Conservation (phyloP, 2,113 vertebrate species). For the Tinamus guttatus region DNA sequence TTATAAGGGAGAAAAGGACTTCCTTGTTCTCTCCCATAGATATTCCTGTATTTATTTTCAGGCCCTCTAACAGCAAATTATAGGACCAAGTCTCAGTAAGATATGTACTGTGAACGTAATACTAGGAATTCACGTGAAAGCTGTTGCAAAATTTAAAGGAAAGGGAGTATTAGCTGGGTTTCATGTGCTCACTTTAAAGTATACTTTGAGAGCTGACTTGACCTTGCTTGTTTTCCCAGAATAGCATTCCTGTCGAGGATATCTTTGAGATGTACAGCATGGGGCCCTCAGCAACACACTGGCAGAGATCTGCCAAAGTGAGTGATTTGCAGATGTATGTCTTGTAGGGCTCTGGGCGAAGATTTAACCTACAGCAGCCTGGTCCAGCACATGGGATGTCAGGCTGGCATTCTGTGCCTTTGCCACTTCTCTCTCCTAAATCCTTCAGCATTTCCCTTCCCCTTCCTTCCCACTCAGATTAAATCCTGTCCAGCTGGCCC, state of each 20-base stretch:
- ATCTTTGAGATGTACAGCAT: slow-evolving; percentile 85
- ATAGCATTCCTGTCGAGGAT: slow-evolving; percentile 84
- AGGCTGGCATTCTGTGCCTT: background rate
- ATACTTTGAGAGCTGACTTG: background rate
- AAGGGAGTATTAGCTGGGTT: background rate
- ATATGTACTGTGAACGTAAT: background rate
- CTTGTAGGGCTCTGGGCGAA: background rate
- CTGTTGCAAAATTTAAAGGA: background rate
- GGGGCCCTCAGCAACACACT: slow-evolving; percentile 65
- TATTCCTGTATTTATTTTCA: background rate
- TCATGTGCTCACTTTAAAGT: background rate
- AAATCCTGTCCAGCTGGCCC: background rate
- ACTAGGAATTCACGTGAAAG: background rate
- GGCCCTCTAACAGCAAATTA: background rate
- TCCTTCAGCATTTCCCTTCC: background rate
- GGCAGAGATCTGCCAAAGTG: slow-evolving; percentile 71
- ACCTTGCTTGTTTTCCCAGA: slow-evolving; percentile 72
- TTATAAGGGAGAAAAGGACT: background rate
- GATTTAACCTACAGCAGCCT: background rate
- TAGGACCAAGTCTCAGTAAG: background rate
- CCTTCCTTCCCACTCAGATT: background rate
- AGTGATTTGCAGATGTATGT: background rate
- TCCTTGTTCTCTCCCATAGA: background rate
- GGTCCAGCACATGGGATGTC: background rate
- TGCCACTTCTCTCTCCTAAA: background rate